Base-by-base conservation (phyloP, 2,797 vertebrate genomes). In the Alosa sapidissima region DNA sequence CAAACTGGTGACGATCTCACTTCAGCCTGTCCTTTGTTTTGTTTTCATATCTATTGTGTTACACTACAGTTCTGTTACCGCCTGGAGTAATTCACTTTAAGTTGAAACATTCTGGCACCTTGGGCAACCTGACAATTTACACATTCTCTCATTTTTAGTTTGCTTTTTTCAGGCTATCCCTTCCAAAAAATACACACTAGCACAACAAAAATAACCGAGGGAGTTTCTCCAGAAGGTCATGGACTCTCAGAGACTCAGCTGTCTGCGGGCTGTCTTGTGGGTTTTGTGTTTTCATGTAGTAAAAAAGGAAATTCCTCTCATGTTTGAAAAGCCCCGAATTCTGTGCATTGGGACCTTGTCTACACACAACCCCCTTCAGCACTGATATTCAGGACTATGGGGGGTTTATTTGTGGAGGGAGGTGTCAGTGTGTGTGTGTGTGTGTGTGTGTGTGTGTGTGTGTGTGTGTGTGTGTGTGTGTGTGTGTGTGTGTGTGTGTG, bases 221-320 rank as follows among this genome's bases (percentile, higher is more conserved):
- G 41, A 72, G 62, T 81, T 83, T 82, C 82, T 86, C 84, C 62
- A 87, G 81, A 82, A 84, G 87, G 82, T 86, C 83, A 33, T 82
- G 87, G 88, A 87, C 86, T 89, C 83, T 88, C 24, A 24, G 83
- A 78, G 87, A 85, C 86, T 85, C 82, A 4, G 84, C 75, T 84
- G 83, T 88, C 62, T 85, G 84, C 49, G 36, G 47, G 33, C 82
- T 49, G 65, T 83, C 83, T 65, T 14, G 86, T 84, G 87, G 81
- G 60, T 72, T 78, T 52, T 55, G 51, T 72, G 84, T 89, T 87
- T 81, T 51, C 81, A 49, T 83, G 81, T 81, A 52, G 55, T 84
- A 81, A 85, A 85, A 82, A 81, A 88, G 85, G 88, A 91, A 90
- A 90, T 90, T 92, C 90, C 87, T 90, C 84, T 89, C 85, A 83